phyloP scores from a whole-genome alignment of 2,888 invertebrate species.

The Oxyteleia sp. region DNA sequence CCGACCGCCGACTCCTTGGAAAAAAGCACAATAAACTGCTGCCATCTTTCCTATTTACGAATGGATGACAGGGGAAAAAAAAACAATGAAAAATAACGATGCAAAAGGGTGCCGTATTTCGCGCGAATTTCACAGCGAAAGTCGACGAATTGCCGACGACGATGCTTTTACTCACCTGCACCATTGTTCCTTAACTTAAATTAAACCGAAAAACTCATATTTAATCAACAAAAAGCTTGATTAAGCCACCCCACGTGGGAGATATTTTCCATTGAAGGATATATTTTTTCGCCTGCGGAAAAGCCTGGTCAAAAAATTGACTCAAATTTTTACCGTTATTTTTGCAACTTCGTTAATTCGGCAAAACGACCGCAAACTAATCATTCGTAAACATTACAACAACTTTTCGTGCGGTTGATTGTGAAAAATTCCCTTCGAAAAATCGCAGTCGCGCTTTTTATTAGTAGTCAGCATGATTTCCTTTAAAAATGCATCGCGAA shows the following conservation, averaged over 20 bases:
- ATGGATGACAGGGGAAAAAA: slow-evolving; percentile 87
- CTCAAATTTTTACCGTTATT: slow-evolving; percentile 70
- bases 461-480: slow-evolving; percentile 74
- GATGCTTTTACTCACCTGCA: slow-evolving; percentile 85
- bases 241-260: slow-evolving; percentile 87
- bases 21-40: slow-evolving; percentile 87
- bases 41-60: slow-evolving; percentile 88
- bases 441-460: slow-evolving; percentile 39
- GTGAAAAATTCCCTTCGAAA: slow-evolving; percentile 17
- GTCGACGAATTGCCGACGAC: slow-evolving; percentile 70
- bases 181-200: slow-evolving; percentile 86
- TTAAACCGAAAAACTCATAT: slow-evolving; percentile 87
- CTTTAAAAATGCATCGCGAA: slow-evolving; percentile 70
- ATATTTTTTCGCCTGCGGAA: slow-evolving; percentile 86
- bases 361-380: slow-evolving; percentile 29
- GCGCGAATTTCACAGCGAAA: slow-evolving; percentile 61
- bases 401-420: slow-evolving; percentile 33
- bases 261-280: slow-evolving; percentile 87
- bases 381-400: slow-evolving; percentile 41
- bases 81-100: slow-evolving; percentile 86
- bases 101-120: slow-evolving; percentile 62
- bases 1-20: slow-evolving; percentile 82
- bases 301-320: slow-evolving; percentile 85
- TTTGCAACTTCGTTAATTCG: slow-evolving; percentile 54
- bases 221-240: slow-evolving; percentile 87